These are phyloP conservation scores for Pasiphila rectangulata DNA, from an alignment of 2,888 invertebrate genomes.

Conservation along the genomic window DNA sequence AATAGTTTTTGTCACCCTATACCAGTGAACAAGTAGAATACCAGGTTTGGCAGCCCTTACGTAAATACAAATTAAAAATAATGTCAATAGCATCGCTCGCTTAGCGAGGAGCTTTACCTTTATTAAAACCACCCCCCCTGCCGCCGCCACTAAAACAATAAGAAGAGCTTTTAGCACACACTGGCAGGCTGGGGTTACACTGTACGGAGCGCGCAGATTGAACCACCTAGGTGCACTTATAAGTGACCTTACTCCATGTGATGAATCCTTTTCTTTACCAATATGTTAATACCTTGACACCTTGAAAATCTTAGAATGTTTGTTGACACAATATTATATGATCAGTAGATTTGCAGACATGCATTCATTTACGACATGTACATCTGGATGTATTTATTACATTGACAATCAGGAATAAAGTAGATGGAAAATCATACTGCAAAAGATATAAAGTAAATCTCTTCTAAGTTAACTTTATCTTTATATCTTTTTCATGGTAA, in stretches of 20 bases:
- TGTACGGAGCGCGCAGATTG: conserved; percentile 80
- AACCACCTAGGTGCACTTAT: conserved; percentile 76
- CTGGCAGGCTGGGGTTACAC: conserved; percentile 80
- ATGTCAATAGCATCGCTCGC: conserved; percentile 87
- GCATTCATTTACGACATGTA: conserved; percentile 48
- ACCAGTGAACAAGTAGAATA: conserved; percentile 44
- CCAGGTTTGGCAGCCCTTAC: conserved; percentile 76
- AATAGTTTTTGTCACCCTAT: conserved; percentile 22
- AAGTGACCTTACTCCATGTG: conserved; percentile 70
- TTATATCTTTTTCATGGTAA: conserved; percentile 19
- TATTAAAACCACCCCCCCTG: conserved; percentile 97
- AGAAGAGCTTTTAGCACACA: conserved; percentile 89
- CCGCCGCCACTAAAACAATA: conserved; percentile 97
- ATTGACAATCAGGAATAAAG: conserved; percentile 17
- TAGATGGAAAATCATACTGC: conserved; percentile 11
- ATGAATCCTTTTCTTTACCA: conserved; percentile 82
- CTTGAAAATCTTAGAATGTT: conserved; percentile 76
- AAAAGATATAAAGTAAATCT: conserved; percentile 17
- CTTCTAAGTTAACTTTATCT: not conserved
- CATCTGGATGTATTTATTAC: conserved; percentile 16
- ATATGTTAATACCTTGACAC: conserved; percentile 73
- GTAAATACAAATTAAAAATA: conserved; percentile 74
- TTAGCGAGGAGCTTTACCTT: conserved; percentile 94
- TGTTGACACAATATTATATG: conserved; percentile 52
- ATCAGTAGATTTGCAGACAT: conserved; percentile 48